Conservation (phyloP, 1,140 invertebrate species). For the Trichonephila clavipes region DNA sequence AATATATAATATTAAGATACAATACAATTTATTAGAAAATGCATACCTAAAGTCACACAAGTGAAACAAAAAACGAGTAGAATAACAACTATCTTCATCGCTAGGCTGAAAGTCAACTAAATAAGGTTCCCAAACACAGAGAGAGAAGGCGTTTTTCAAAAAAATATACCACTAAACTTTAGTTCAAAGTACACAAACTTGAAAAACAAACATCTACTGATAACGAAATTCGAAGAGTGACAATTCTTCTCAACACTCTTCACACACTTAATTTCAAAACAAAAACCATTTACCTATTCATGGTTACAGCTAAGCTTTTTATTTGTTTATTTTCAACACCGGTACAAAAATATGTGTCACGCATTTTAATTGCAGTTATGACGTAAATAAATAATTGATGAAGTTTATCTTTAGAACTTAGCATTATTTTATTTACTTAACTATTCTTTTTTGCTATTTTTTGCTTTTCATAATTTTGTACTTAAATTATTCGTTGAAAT, state of each 20-base stretch:
- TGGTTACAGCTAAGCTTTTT: neutral
- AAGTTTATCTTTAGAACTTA: too few species aligned
- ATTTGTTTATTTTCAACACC: neutral
- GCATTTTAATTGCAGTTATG: neutral
- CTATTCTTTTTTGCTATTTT: too few species aligned
- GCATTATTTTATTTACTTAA: too few species aligned
- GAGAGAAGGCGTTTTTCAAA: neutral
- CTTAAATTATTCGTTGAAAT: too few species aligned
- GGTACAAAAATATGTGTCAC: neutral
- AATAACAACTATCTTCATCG: neutral
- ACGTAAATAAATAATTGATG: too few species aligned
- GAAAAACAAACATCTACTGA: neutral
- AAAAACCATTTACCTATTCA: neutral
- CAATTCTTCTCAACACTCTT: neutral
- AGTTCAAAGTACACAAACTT: neutral
- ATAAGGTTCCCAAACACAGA: neutral
- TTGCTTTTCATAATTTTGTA: too few species aligned
- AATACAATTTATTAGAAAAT: neutral
- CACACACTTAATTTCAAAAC: neutral
- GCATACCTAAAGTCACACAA: neutral
- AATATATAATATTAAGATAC: too few species aligned
- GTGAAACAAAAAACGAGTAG: neutral
- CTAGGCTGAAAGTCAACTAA: too few species aligned
- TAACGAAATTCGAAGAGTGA: neutral
- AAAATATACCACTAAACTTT: neutral